phyloP scores from a whole-genome alignment of 2,888 invertebrate genomes.

The Lottia scabra region DNA sequence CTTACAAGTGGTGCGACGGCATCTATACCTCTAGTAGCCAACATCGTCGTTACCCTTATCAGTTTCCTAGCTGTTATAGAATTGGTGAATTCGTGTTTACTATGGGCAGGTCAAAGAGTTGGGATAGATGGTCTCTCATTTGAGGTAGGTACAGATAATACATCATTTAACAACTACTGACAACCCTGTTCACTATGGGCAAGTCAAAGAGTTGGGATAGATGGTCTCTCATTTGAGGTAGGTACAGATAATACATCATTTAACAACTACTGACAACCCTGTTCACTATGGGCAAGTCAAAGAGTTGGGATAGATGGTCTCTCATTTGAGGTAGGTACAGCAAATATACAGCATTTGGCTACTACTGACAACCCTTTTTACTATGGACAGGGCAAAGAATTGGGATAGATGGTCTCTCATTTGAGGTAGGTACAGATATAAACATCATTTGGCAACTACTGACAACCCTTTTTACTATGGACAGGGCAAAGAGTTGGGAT shows the following conservation, averaged over 20 bases:
- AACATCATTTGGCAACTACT: neutral
- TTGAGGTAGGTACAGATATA: constrained; percentile 70
- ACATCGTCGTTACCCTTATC: constrained; percentile 91
- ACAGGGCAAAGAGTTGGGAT: constrained; percentile 78
- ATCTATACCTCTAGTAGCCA: constrained; percentile 84
- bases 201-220: constrained; percentile 78
- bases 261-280: constrained; percentile 10
- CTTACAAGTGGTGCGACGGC: constrained; percentile 89
- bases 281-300: constrained; percentile 73
- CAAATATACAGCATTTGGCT: neutral
- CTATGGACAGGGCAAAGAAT: constrained; percentile 74
- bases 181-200: constrained; percentile 72
- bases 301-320: constrained; percentile 78
- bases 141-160: constrained; percentile 67
- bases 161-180: neutral
- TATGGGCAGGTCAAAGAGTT: constrained; percentile 74
- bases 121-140: constrained; percentile 75
- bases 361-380: constrained; percentile 71
- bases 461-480: constrained; percentile 72
- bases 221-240: constrained; percentile 73
- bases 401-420: constrained; percentile 74
- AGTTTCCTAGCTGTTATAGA: constrained; percentile 90
- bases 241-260: constrained; percentile 11
- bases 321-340: constrained; percentile 71
- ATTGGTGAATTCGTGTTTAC: constrained; percentile 83